Conservation (phyloP, 2,888 invertebrate genomes). For the Luperina testacea region DNA sequence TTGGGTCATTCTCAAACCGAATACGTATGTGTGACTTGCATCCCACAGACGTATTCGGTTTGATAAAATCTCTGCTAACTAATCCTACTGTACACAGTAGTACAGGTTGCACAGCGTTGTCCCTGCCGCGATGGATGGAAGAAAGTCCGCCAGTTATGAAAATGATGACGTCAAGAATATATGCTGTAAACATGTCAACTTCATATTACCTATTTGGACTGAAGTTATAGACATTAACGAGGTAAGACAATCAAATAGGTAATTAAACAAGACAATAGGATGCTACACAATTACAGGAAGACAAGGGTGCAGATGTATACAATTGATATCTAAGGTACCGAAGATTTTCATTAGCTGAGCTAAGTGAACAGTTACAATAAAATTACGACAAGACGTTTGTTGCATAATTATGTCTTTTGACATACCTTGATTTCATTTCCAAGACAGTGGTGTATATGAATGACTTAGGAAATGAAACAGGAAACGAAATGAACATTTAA, state of each 20-base stretch:
- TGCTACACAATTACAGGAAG: conserved; percentile 28
- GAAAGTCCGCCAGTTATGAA: not conserved
- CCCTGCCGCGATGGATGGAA: no score
- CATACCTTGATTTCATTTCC: conserved; percentile 10
- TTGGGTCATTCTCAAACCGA: not conserved
- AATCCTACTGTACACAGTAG: no score
- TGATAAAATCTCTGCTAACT: not conserved
- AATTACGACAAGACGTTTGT: conserved; percentile 7
- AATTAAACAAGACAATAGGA: conserved; percentile 40
- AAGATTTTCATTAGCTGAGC: conserved; percentile 25
- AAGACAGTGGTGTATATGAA: not conserved
- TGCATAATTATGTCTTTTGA: conserved; percentile 11
- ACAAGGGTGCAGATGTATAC: conserved; percentile 11
- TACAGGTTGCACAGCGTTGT: no score
- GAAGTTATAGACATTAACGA: conserved; percentile 7
- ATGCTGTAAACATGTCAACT: conserved; percentile 30
- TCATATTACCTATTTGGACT: conserved; percentile 22
- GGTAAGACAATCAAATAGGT: conserved; percentile 26
- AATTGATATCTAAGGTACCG: conserved; percentile 14
- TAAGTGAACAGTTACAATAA: conserved; percentile 21
- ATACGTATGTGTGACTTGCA: no score
- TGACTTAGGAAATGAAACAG: not conserved
- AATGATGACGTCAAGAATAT: not conserved
- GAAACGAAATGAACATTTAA: not conserved
- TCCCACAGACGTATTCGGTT: not conserved